Evolutionary conservation across 1,140 invertebrate species (phyloP), one percentile per base, ranked within the genome.

Genomic region (Sesamia nonagrioides): DNA sequence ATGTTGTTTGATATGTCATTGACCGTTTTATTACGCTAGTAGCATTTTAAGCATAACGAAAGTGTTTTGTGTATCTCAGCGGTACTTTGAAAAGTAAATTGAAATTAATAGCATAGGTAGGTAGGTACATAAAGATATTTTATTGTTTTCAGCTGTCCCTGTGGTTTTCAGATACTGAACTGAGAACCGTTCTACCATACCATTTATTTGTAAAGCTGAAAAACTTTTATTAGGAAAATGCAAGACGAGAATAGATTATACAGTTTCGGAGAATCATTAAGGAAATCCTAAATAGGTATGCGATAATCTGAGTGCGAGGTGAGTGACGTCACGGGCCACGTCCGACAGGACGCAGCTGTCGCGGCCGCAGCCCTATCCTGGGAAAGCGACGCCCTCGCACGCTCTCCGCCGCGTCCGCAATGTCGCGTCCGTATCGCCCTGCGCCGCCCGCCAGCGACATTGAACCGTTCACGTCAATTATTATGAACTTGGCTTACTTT

Each of bases 301-400:
- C 73, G 58, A 60, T 77, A 74, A 80, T 82, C 42, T 80, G 74
- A 58, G 52, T 58, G 52, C 54, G 54, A 71, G 79, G 56, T 68
- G 48, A 74, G 73, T 86, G 86, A 89, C 86, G 86, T 86, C 82
- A 85, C 27, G 54, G 56, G 72, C 85, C 87, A 50, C 66, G 37
- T 66, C 61, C 40, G 37, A 18, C 61, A 69, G 87, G 88, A 89
- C 76, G 85, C 88, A 89, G 84, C 84, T 83, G 85, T 81, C 82
- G 56, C 17, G 72, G 71, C 50, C 69, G 79, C 80, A 81, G 73
- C 68, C 81, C 73, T 56, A 75, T 83, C 85, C 86, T 91, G 91
- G 88, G 88, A 92, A 89, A 88, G 79, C 80, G 82, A 58, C 86
- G 82, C 85, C 84, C 84, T 76, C 84, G 75, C 80, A 71, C 60